Percentiles rank a stretch among this genome's conserved stretches.
These are phyloP conservation scores for Lateolabrax maculatus DNA, from an alignment of 2,797 vertebrate species.

Conservation along the genomic window DNA sequence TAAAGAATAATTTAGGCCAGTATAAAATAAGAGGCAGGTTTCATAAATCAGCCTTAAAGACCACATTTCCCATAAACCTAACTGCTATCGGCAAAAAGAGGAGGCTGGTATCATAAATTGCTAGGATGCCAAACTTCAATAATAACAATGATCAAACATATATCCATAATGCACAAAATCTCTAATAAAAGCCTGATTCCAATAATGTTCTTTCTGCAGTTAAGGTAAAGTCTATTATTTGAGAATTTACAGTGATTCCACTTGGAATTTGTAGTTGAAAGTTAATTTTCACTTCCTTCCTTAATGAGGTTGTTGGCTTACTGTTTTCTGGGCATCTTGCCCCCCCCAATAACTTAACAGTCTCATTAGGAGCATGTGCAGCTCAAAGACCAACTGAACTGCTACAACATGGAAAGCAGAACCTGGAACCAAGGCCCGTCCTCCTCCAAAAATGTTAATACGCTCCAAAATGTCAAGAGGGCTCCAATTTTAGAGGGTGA, in stretches of 20 bases:
- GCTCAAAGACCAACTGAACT: neutral
- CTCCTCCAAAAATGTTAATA: constrained; percentile 58
- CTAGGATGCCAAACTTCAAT: too few species aligned
- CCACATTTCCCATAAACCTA: too few species aligned
- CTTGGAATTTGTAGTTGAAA: neutral
- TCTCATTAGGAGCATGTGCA: constrained; percentile 25
- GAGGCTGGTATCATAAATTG: neutral
- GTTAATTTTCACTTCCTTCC: neutral
- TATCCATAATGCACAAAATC: neutral
- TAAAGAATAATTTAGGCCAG: too few species aligned
- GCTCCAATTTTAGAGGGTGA: constrained; percentile 49
- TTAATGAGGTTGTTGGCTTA: neutral
- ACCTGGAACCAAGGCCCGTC: constrained; percentile 29
- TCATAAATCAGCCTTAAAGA: too few species aligned
- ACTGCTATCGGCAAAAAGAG: too few species aligned
- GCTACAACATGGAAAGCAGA: constrained; percentile 21
- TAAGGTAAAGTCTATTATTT: neutral
- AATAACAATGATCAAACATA: too few species aligned
- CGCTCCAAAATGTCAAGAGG: constrained; percentile 62
- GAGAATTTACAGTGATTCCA: neutral
- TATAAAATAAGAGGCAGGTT: neutral
- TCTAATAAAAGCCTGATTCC: neutral
- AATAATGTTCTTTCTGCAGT: neutral
- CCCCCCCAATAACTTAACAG: neutral
- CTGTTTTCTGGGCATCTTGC: neutral